Evolutionary conservation across 2,888 invertebrate genomes (phyloP), one percentile per base, ranked within the genome.

Genomic region (Cyrtodaria siliqua): DNA sequence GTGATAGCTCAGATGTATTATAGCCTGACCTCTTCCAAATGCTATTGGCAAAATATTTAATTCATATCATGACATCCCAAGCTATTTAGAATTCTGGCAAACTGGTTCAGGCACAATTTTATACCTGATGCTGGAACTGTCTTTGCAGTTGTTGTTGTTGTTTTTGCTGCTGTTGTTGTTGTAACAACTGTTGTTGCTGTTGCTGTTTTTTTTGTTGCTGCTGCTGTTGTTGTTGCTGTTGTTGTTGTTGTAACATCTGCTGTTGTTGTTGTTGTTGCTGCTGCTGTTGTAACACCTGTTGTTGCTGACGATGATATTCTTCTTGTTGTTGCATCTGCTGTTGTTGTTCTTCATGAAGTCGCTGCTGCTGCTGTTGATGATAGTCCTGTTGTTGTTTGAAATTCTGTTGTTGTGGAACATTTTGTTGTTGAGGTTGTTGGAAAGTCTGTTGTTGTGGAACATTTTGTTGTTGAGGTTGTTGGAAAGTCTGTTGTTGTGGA

Each of bases 371-470:
- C 57, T 73, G 79, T 40, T 60, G 66, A 38, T 59, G 47, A 9
- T 18, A 49, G 18, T 29, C 23, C 62, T 68, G 61, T 56, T 79
- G 71, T 24, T 79, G 74, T 38, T 75, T 55, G 20, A 68, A 57
- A 24, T 72, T 49, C 56, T 75, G 62, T 42, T 79, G 63, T 38
- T 75, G 81, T 63, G n/a, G n/a, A n/a, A n/a, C n/a, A n/a, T n/a
- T n/a, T n/a, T n/a, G n/a, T n/a, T n/a, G n/a, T n/a, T n/a, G n/a
- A n/a, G n/a, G n/a, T n/a, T n/a, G n/a, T n/a, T n/a, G n/a, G n/a
- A n/a, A n/a, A n/a, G n/a, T n/a, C n/a, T n/a, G n/a, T n/a, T n/a
- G n/a, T n/a, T n/a, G n/a, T n/a, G n/a, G n/a, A n/a, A n/a, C n/a
- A n/a, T n/a, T n/a, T n/a, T n/a, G n/a, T n/a, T n/a, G n/a, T n/a